Evolutionary conservation across 2,797 vertebrate genomes (phyloP).

Genomic region (Scarus forsteni): DNA sequence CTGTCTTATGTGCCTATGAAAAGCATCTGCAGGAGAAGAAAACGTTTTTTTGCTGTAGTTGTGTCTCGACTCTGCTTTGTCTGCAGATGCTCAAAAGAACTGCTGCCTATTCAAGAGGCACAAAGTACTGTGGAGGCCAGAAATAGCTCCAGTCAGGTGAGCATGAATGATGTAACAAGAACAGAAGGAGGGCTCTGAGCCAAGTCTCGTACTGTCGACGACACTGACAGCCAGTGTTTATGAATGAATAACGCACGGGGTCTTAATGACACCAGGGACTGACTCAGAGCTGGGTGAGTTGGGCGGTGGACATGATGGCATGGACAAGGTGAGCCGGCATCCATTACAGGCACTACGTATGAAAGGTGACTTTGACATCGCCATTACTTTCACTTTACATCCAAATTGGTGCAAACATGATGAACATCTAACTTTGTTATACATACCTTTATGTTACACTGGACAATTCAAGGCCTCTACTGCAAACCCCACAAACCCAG

Average conservation of each 20-base stretch:
- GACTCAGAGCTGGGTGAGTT: conserved; percentile 55
- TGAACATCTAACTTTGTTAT: background rate
- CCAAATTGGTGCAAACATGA: background rate
- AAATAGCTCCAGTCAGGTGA: conserved; percentile 80
- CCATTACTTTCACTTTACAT: conserved; percentile 8
- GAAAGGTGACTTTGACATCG: conserved; percentile 53
- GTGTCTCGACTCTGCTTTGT: conserved; percentile 63
- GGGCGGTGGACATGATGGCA: conserved; percentile 41
- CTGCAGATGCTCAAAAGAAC: conserved; percentile 65
- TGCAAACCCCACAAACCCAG: too few relatives aligned
- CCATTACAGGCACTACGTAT: conserved; percentile 27
- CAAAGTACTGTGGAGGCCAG: conserved; percentile 68
- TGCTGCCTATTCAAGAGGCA: conserved; percentile 64
- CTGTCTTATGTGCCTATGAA: too few relatives aligned
- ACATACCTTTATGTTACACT: too few relatives aligned
- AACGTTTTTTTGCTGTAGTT: conserved; percentile 52
- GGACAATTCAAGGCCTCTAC: too few relatives aligned
- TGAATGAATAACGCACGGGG: conserved; percentile 74
- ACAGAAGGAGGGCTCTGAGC: conserved; percentile 64
- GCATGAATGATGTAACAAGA: conserved; percentile 79
- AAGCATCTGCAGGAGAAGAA: conserved; percentile 40
- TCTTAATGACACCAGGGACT: conserved; percentile 64
- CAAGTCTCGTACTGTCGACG: conserved; percentile 72
- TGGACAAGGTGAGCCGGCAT: conserved; percentile 32
- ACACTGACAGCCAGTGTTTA: conserved; percentile 72